Percentiles rank a stretch among this genome's conserved stretches.
These are phyloP conservation scores for Eristalinus aeneus DNA, from an alignment of 2,888 invertebrate genomes.

Conservation along the genomic window DNA sequence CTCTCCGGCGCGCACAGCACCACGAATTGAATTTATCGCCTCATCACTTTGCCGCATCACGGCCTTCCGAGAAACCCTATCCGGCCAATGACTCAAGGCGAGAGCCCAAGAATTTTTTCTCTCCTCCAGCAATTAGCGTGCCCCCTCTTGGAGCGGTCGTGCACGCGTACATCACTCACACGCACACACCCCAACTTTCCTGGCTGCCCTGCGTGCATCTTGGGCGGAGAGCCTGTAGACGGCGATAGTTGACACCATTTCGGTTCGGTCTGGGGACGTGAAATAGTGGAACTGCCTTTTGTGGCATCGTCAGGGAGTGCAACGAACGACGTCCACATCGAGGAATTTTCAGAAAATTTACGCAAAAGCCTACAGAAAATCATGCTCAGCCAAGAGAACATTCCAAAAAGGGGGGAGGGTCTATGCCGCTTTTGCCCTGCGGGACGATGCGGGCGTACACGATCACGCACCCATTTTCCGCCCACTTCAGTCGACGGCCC, in stretches of 20 bases:
- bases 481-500: constrained; percentile 23
- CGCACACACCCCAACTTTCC: not conserved
- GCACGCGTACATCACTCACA: not conserved
- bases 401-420: not conserved
- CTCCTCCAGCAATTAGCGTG: constrained; percentile 8
- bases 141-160: not conserved
- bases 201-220: constrained; percentile 1
- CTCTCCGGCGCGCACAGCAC: not conserved
- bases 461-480: not conserved
- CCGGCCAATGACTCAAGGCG: constrained; percentile 15
- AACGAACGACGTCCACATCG: not conserved
- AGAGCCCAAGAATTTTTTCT: not conserved
- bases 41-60: not conserved
- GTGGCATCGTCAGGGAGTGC: not conserved
- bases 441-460: not conserved
- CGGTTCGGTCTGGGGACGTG: not conserved
- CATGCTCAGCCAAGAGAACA: constrained; percentile 17
- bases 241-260: constrained; percentile 14
- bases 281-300: not conserved
- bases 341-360: constrained; percentile 43
- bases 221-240: not conserved
- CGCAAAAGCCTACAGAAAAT: constrained; percentile 35
- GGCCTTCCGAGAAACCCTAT: constrained; percentile 19
- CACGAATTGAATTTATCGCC: constrained; percentile 12
- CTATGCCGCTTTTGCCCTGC: constrained; percentile 7